These are phyloP conservation scores for Nomada fucata DNA, from an alignment of 2,888 invertebrate species.

Conservation along the genomic window DNA sequence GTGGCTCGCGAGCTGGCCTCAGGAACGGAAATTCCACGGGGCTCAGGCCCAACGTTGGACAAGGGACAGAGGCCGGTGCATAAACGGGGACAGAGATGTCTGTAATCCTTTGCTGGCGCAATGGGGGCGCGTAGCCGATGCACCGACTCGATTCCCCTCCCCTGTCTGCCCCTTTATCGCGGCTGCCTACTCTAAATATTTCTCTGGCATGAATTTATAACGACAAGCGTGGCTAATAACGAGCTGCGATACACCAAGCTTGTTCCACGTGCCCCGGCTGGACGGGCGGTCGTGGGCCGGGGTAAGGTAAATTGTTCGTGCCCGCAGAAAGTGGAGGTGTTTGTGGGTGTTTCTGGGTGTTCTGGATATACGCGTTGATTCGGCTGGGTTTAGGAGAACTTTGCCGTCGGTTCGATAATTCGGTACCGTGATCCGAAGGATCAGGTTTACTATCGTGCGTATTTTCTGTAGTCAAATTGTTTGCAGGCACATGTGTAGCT, in stretches of 20 bases:
- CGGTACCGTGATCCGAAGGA: no score
- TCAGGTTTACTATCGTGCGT: no score
- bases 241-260: conserved; percentile 53
- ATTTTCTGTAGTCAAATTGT: no score
- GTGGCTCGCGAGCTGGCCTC: conserved; percentile 51
- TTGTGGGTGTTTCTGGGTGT: background rate
- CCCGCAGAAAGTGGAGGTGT: background rate
- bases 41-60: conserved; percentile 1
- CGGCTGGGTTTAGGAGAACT: no score
- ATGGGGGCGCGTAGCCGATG: conserved; percentile 53
- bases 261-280: conserved; percentile 32
- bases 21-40: conserved; percentile 64
- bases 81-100: conserved; percentile 12
- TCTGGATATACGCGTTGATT: no score
- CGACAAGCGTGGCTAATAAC: conserved; percentile 69
- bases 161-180: conserved; percentile 67
- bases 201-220: conserved; percentile 77
- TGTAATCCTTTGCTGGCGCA: conserved; percentile 58
- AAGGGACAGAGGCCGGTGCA: background rate
- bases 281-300: conserved; percentile 49
- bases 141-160: conserved; percentile 26
- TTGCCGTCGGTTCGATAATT: no score
- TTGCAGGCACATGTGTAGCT: no score
- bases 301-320: background rate
- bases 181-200: conserved; percentile 79